These are phyloP conservation scores for Myiotriccus ornatus DNA, from an alignment of 2,797 vertebrate species.

Conservation along the genomic window DNA sequence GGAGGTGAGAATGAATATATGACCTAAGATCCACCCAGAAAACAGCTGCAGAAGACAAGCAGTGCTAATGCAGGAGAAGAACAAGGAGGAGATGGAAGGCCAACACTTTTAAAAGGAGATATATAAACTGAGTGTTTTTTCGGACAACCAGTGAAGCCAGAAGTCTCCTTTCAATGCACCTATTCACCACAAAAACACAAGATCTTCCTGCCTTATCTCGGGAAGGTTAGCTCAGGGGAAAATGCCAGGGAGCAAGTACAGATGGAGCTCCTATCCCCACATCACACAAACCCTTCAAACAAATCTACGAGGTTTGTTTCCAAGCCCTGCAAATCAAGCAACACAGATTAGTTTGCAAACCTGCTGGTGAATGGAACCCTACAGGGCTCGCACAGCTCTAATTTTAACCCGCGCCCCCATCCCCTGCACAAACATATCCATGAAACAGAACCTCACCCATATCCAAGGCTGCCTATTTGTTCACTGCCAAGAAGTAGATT, in stretches of 20 bases:
- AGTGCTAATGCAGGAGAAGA: not conserved
- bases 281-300: constrained; percentile 16
- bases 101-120: not conserved
- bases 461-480: not conserved
- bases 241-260: not conserved
- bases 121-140: not conserved
- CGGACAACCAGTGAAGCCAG: not conserved
- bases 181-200: not conserved
- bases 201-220: not conserved
- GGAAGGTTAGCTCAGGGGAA: not conserved
- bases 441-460: not conserved
- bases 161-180: not conserved
- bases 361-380: not conserved
- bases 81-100: not conserved
- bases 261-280: not conserved
- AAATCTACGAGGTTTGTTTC: not conserved
- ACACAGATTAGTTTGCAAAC: constrained; percentile 14
- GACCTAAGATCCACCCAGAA: not conserved
- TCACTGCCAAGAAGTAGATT: constrained; percentile 33
- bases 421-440: constrained; percentile 1
- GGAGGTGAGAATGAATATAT: not conserved
- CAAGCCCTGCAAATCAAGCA: constrained; percentile 18
- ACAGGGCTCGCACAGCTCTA: not conserved
- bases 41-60: not conserved
- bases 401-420: not conserved